A percentile compares a stretch with the other conserved stretches of the same genome.
These are phyloP conservation scores for Anagrus nilaparvatae DNA, from an alignment of 1,140 invertebrate species.

Conservation along the genomic window DNA sequence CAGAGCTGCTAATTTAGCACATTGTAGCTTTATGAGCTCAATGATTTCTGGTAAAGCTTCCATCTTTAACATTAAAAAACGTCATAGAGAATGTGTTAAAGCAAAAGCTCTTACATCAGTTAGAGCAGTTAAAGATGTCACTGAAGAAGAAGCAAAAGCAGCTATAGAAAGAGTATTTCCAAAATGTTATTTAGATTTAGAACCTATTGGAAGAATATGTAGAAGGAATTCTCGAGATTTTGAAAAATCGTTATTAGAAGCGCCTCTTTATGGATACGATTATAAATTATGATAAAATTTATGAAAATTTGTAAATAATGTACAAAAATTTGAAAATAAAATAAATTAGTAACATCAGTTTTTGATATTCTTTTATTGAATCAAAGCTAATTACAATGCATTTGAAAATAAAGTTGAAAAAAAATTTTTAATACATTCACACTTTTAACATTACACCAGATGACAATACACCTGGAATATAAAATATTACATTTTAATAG, in stretches of 20 bases:
- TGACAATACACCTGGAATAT: slow-evolving; percentile 43
- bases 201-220: slow-evolving; percentile 80
- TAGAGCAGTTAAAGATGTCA: slow-evolving; percentile 67
- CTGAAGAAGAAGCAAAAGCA: slow-evolving; percentile 56
- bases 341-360: not conserved
- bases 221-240: slow-evolving; percentile 69
- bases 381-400: slow-evolving; percentile 13
- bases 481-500: slow-evolving; percentile 45
- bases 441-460: slow-evolving; percentile 45
- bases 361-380: no score
- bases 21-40: slow-evolving; percentile 81
- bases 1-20: slow-evolving; percentile 79
- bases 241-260: slow-evolving; percentile 65
- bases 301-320: not conserved
- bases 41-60: slow-evolving; percentile 66
- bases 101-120: slow-evolving; percentile 76
- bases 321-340: not conserved
- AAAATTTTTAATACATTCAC: slow-evolving; percentile 21
- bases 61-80: slow-evolving; percentile 58
- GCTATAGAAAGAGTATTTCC: slow-evolving; percentile 83
- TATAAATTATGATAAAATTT: not conserved
- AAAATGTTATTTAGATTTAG: slow-evolving; percentile 86
- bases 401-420: slow-evolving; percentile 5
- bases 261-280: slow-evolving; percentile 37
- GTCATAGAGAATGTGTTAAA: slow-evolving; percentile 82